These are phyloP conservation scores for Luperina nickerlii DNA, from an alignment of 2,888 invertebrate genomes.

Conservation along the genomic window DNA sequence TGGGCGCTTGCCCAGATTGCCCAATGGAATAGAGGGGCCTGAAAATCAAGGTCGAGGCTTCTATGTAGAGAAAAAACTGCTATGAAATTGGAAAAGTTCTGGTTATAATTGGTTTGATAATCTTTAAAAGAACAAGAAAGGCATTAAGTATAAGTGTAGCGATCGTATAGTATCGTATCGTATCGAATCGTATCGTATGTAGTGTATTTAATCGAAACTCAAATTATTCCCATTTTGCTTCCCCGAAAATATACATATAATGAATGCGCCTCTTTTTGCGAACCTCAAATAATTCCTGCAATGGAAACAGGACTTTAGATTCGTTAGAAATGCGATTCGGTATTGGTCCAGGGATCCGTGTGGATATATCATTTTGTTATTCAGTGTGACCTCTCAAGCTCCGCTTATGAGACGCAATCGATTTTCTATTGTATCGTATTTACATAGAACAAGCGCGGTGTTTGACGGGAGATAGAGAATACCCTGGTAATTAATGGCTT, in stretches of 20 bases:
- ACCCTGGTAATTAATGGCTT: neutral
- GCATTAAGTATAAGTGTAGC: no score
- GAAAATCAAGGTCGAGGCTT: no score
- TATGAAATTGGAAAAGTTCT: no score
- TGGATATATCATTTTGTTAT: neutral
- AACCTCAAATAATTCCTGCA: neutral
- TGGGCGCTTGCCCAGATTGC: no score
- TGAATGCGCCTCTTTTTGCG: neutral
- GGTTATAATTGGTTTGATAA: neutral
- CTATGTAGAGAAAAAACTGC: no score
- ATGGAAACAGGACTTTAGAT: neutral
- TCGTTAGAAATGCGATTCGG: neutral
- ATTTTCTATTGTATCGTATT: no score
- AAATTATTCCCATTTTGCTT: neutral
- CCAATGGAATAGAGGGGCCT: no score
- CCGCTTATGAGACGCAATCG: no score
- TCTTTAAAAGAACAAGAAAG: neutral
- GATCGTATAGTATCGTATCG: no score
- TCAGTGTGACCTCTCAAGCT: neutral
- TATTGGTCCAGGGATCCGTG: neutral
- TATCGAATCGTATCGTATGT: no score
- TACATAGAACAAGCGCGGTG: no score
- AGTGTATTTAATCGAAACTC: no score
- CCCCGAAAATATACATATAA: neutral
- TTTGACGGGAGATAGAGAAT: neutral